phyloP scores from a whole-genome alignment of 2,888 invertebrate species.

The Morpho achilles region DNA sequence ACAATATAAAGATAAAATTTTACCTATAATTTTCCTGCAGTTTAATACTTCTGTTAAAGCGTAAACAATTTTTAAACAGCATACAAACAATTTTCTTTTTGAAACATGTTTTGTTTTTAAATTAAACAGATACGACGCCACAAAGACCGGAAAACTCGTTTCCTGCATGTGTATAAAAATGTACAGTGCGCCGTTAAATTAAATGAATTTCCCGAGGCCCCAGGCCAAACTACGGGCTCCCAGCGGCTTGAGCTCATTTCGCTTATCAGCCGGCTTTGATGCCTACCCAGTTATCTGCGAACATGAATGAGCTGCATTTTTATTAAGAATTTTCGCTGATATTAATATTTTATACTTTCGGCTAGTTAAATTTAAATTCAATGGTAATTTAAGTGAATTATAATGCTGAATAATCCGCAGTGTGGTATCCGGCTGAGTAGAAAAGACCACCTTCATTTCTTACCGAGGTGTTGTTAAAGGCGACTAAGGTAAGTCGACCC shows the following conservation, averaged over 20 bases:
- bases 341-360: slow-evolving; percentile 13
- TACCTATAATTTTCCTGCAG: no score
- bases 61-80: no score
- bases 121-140: slow-evolving; percentile 18
- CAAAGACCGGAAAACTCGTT: slow-evolving; percentile 15
- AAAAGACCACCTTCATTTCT: no score
- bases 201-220: slow-evolving; percentile 52
- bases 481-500: no score
- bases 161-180: slow-evolving; percentile 23
- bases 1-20: no score
- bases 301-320: slow-evolving; percentile 19
- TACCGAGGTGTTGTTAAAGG: no score
- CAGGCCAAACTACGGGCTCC: slow-evolving; percentile 42
- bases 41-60: no score
- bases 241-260: slow-evolving; percentile 53
- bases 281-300: slow-evolving; percentile 30
- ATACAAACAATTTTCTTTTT: slow-evolving; percentile 13
- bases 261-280: slow-evolving; percentile 48
- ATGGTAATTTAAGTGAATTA: no score
- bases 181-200: slow-evolving; percentile 41
- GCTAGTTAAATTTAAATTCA: background rate
- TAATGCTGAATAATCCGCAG: no score
- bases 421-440: no score
- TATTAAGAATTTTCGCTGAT: slow-evolving; percentile 17
- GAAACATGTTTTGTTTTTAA: slow-evolving; percentile 17